Evolutionary conservation across 2,888 invertebrate genomes (phyloP).

Genomic region (Eupsilia transversa): DNA sequence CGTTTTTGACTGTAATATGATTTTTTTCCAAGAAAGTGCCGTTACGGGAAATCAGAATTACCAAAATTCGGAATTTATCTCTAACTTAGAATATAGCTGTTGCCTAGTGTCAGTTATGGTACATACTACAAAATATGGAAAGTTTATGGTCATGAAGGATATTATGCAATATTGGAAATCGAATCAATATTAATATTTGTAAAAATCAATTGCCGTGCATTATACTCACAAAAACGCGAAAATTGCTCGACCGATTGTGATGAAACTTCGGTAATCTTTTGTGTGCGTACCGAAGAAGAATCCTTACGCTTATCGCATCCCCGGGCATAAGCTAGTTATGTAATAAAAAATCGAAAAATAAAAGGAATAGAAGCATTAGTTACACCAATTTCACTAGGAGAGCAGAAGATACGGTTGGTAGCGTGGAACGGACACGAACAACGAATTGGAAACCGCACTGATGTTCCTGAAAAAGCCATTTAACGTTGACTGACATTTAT

Average conservation of each 20-base stretch:
- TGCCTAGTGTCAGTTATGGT: too few relatives aligned
- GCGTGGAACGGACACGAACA: conserved; percentile 32
- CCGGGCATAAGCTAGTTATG: too few relatives aligned
- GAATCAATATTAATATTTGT: too few relatives aligned
- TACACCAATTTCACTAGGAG: conserved; percentile 26
- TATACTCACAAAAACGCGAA: too few relatives aligned
- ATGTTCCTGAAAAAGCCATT: conserved; percentile 35
- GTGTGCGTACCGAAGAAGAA: too few relatives aligned
- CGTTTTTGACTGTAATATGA: not conserved
- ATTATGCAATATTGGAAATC: too few relatives aligned
- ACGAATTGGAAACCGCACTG: conserved; percentile 40
- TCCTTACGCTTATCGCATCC: too few relatives aligned
- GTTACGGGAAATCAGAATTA: not conserved
- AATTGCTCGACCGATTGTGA: too few relatives aligned
- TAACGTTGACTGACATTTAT: conserved; percentile 45
- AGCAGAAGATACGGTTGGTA: conserved; percentile 25
- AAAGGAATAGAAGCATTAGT: conserved; percentile 9
- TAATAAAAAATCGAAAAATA: conserved; percentile 1
- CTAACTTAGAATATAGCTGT: not conserved
- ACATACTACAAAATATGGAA: too few relatives aligned
- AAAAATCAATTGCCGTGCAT: too few relatives aligned
- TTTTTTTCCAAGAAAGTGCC: not conserved
- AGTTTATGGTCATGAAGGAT: too few relatives aligned
- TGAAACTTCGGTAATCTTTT: too few relatives aligned
- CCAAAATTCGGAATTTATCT: not conserved